Evolutionary conservation across 2,888 invertebrate genomes (phyloP).

Genomic region (Cephalotes varians): DNA sequence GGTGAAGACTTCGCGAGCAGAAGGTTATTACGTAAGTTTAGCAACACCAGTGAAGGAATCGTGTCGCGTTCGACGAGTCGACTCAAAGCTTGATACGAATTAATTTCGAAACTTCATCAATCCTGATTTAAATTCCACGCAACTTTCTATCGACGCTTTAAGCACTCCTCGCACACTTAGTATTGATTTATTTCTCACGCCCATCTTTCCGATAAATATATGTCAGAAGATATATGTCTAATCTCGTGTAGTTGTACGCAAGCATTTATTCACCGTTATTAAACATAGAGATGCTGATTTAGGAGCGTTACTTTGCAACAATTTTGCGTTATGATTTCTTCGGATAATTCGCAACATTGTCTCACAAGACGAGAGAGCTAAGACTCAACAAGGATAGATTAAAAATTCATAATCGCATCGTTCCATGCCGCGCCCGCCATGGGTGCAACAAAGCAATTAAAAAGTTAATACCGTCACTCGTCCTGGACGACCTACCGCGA

Average conservation of each 20-base stretch:
- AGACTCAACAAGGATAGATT: conserved; percentile 26
- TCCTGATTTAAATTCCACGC: conserved; percentile 75
- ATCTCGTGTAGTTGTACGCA: not conserved
- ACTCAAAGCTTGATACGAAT: conserved; percentile 79
- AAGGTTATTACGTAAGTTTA: conserved; percentile 74
- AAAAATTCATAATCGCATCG: conserved; percentile 50
- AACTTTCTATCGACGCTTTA: conserved; percentile 69
- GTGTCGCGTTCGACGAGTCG: conserved; percentile 71
- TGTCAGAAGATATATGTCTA: not conserved
- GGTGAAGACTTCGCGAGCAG: conserved; percentile 63
- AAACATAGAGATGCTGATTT: conserved; percentile 12
- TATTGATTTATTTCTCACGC: conserved; percentile 39
- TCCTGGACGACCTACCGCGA: conserved; percentile 3
- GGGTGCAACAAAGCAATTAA: conserved; percentile 67
- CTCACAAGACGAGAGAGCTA: not conserved
- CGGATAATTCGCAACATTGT: not conserved
- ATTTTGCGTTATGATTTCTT: conserved; percentile 24
- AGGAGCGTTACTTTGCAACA: conserved; percentile 27
- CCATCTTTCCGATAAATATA: conserved; percentile 22
- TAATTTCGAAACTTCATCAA: conserved; percentile 77
- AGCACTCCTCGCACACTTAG: conserved; percentile 24
- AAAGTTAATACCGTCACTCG: conserved; percentile 68
- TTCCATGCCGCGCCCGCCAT: conserved; percentile 8
- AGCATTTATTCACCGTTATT: not conserved
- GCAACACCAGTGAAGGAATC: conserved; percentile 68